Percentiles rank a stretch among this genome's conserved stretches.
Evolutionary conservation across 92 coral and sea anemone genomes (phyloP).

Genomic region (Pocillopora meandrina): DNA sequence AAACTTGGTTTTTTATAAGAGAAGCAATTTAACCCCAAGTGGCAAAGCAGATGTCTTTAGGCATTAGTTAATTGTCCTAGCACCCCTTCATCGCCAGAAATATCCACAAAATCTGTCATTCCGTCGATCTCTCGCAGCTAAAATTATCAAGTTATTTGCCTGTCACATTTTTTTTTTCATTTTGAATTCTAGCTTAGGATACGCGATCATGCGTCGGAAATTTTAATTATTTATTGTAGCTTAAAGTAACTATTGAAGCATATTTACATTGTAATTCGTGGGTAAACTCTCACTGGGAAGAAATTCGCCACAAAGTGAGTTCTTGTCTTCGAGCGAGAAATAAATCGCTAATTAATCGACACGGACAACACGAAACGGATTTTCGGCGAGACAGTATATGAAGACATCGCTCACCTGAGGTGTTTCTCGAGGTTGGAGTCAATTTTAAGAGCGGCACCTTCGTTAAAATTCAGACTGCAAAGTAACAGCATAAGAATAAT

Average conservation of each 20-base stretch:
- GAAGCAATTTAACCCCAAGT: background rate
- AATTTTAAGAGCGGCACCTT: background rate
- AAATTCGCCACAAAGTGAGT: background rate
- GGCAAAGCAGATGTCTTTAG: background rate
- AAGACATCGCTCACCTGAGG: background rate
- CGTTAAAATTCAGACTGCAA: background rate
- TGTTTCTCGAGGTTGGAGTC: too few species aligned
- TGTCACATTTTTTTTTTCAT: background rate
- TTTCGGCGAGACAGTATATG: background rate
- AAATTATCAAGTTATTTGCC: background rate
- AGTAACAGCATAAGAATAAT: background rate
- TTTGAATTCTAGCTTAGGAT: background rate
- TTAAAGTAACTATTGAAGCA: background rate
- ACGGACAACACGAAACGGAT: background rate
- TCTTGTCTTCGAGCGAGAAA: background rate
- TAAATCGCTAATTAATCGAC: slow-evolving; percentile 9
- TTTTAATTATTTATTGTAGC: slow-evolving; percentile 26
- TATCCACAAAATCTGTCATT: background rate
- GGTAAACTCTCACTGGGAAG: background rate
- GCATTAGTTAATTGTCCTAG: background rate
- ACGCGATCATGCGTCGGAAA: slow-evolving; percentile 21
- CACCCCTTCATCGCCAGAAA: background rate
- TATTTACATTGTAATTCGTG: background rate
- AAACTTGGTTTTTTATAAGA: slow-evolving; percentile 7
- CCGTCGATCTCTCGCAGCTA: background rate